Conservation (phyloP, 2,888 invertebrate species). For the Lymantria monacha region DNA sequence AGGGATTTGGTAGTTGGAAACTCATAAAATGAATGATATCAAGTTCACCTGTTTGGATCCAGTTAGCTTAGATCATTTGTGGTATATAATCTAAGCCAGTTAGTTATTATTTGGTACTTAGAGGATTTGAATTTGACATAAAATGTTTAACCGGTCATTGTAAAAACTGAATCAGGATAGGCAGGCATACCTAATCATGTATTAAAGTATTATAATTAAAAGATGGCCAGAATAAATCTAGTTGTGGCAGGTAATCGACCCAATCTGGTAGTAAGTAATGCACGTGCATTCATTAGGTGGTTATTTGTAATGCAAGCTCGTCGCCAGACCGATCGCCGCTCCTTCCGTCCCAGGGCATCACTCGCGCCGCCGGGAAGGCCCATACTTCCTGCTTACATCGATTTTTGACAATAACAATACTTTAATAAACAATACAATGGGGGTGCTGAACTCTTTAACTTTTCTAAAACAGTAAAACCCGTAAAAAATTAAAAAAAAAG, state of each 20-base stretch:
- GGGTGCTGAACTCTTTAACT: conserved; percentile 40
- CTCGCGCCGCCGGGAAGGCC: conserved; percentile 68
- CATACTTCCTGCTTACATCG: conserved; percentile 69
- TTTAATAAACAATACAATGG: conserved; percentile 52
- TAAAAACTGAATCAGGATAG: too few species aligned
- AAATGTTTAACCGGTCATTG: too few species aligned
- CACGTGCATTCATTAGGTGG: conserved; percentile 73
- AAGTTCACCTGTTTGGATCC: too few species aligned
- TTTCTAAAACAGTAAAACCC: too few species aligned
- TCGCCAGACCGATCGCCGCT: conserved; percentile 49
- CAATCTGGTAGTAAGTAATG: conserved; percentile 41
- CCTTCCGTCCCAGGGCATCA: conserved; percentile 73
- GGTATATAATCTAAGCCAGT: too few species aligned
- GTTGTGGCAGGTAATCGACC: conserved; percentile 41
- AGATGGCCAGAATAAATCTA: neutral
- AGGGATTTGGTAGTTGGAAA: too few species aligned
- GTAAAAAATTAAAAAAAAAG: too few species aligned
- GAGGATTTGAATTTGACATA: too few species aligned
- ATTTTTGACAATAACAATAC: conserved; percentile 69
- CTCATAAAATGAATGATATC: too few species aligned
- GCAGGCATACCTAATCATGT: too few species aligned
- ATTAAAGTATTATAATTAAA: neutral
- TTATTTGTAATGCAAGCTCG: conserved; percentile 76
- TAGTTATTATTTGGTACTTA: too few species aligned
- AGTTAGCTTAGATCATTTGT: too few species aligned